A percentile compares a stretch with the other conserved stretches of the same genome.
Conservation (phyloP, 1,140 invertebrate genomes). For the Lucilia sericata region DNA sequence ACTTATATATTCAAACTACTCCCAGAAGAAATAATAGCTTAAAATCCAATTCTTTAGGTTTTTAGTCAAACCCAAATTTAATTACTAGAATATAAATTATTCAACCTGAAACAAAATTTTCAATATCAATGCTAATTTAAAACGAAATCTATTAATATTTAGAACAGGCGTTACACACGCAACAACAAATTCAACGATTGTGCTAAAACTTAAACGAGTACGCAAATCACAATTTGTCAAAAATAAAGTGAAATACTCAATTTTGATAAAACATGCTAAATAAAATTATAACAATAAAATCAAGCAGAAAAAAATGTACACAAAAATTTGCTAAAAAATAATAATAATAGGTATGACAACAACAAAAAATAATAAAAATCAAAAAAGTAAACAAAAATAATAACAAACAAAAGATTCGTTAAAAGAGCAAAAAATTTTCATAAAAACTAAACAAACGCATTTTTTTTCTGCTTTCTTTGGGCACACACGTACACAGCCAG, state of each 20-base stretch:
- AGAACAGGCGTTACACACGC: neutral
- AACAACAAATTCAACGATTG: neutral
- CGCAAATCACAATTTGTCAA: no score
- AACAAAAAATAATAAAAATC: neutral
- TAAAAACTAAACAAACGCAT: neutral
- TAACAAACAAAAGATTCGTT: neutral
- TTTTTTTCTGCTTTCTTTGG: neutral
- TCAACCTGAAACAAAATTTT: no score
- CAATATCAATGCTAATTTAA: no score
- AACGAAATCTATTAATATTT: no score
- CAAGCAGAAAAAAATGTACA: neutral
- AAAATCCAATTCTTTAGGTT: no score
- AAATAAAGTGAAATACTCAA: neutral
- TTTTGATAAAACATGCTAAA: neutral
- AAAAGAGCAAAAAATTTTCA: neutral
- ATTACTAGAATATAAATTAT: no score
- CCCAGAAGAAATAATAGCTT: no score
- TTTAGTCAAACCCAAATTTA: no score
- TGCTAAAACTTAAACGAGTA: neutral
- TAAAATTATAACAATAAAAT: slow-evolving; percentile 14
- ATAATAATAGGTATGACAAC: neutral
- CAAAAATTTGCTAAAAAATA: slow-evolving; percentile 1
- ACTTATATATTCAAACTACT: no score
- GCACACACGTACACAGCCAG: no score
- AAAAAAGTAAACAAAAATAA: neutral